Evolutionary conservation across 2,797 vertebrate genomes (phyloP).

Genomic region (Danio kyathit): DNA sequence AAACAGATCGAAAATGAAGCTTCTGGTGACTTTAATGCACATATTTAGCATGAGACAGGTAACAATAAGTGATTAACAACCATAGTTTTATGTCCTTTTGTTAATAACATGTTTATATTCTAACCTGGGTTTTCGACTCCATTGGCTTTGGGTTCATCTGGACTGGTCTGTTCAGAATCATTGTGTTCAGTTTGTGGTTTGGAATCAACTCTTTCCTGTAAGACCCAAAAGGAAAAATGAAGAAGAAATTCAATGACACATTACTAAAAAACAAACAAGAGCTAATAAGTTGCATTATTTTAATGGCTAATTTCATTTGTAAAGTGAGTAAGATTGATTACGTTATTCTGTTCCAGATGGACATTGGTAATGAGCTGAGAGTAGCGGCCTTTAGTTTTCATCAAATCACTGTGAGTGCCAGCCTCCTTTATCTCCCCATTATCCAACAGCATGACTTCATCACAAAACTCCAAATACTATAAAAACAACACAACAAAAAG

Average conservation of each 20-base stretch:
- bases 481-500: neutral
- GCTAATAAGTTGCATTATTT: neutral
- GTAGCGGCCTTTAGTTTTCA: slow-evolving; percentile 76
- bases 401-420: slow-evolving; percentile 79
- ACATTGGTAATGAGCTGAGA: slow-evolving; percentile 81
- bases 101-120: slow-evolving; percentile 8
- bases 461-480: slow-evolving; percentile 88
- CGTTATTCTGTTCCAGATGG: slow-evolving; percentile 73
- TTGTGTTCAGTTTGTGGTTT: slow-evolving; percentile 17
- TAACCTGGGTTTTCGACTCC: slow-evolving; percentile 77
- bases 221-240: neutral
- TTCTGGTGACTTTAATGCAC: too few species aligned
- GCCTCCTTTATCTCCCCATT: slow-evolving; percentile 80
- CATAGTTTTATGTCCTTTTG: too few species aligned
- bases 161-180: slow-evolving; percentile 29
- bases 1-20: too few species aligned
- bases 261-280: neutral
- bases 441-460: slow-evolving; percentile 83
- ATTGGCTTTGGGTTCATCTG: slow-evolving; percentile 28
- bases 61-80: too few species aligned
- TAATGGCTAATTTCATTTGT: neutral
- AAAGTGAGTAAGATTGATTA: slow-evolving; percentile 59
- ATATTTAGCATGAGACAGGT: too few species aligned
- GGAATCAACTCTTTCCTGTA: slow-evolving; percentile 62
- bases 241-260: neutral